Percentiles rank a stretch among this genome's conserved stretches.
Conservation (phyloP, 2,797 vertebrate species). For the Cirrhinus molitorella region DNA sequence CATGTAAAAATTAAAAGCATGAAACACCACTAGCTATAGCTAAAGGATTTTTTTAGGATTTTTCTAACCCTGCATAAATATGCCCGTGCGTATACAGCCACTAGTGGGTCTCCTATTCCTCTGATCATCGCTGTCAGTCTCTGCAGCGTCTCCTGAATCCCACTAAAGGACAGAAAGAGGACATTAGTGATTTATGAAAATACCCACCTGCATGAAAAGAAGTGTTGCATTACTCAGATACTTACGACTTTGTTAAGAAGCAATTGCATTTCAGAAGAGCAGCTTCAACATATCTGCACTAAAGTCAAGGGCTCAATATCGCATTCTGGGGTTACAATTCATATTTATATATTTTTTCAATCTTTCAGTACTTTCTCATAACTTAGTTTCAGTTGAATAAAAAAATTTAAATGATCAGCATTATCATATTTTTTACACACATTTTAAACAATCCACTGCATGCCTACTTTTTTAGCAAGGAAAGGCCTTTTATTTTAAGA, state of each 20-base stretch:
- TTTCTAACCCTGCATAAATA: constrained; percentile 94
- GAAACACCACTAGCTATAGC: neutral
- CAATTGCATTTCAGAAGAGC: constrained; percentile 96
- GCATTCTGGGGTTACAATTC: neutral
- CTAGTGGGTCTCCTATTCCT: constrained; percentile 95
- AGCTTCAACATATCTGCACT: constrained; percentile 91
- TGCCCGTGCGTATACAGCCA: constrained; percentile 92
- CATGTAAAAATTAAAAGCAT: neutral
- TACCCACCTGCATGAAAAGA: neutral
- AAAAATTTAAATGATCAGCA: neutral
- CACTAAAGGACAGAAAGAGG: constrained; percentile 74
- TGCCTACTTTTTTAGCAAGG: neutral
- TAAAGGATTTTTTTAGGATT: too few relatives aligned
- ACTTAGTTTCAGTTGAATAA: too few relatives aligned
- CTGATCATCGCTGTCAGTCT: constrained; percentile 91
- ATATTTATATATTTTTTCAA: neutral
- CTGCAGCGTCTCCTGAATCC: constrained; percentile 92
- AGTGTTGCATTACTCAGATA: constrained; percentile 24
- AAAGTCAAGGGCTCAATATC: constrained; percentile 76
- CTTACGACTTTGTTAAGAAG: constrained; percentile 92
- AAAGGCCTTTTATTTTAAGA: neutral
- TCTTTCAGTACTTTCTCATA: neutral
- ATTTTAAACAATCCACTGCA: neutral
- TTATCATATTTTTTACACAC: neutral
- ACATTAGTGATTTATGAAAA: neutral